phyloP scores from a whole-genome alignment of 2,888 invertebrate species.

The Thumatha senex region DNA sequence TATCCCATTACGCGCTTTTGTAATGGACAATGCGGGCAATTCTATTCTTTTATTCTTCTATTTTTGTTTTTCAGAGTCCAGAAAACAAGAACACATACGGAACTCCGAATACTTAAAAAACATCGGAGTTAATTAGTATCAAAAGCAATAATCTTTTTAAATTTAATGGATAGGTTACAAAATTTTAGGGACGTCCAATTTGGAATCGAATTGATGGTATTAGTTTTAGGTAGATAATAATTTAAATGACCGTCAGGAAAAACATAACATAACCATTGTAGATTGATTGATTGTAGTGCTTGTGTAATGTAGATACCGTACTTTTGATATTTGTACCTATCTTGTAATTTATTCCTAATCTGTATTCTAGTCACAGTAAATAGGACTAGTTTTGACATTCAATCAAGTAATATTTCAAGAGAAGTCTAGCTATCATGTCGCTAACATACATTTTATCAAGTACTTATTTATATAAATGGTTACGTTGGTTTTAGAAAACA shows the following conservation, averaged over 20 bases:
- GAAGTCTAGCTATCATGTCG: background rate
- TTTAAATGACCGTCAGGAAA: slow-evolving; percentile 35
- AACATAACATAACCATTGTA: slow-evolving; percentile 44
- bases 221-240: slow-evolving; percentile 39
- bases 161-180: slow-evolving; percentile 28
- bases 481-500: background rate
- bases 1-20: slow-evolving; percentile 39
- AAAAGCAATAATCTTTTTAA: slow-evolving; percentile 40
- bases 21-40: slow-evolving; percentile 39
- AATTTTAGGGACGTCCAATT: slow-evolving; percentile 31
- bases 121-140: slow-evolving; percentile 22
- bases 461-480: background rate
- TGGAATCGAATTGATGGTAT: slow-evolving; percentile 30
- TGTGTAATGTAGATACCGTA: slow-evolving; percentile 58
- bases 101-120: slow-evolving; percentile 37
- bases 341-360: slow-evolving; percentile 74
- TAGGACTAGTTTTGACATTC: slow-evolving; percentile 71
- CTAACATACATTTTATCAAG: background rate
- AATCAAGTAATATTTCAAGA: slow-evolving; percentile 4
- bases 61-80: slow-evolving; percentile 66
- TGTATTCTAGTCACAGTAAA: slow-evolving; percentile 78
- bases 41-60: slow-evolving; percentile 33
- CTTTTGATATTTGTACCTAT: slow-evolving; percentile 57
- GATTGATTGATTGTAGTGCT: slow-evolving; percentile 54
- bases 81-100: slow-evolving; percentile 63